Conservation (phyloP, 2,797 vertebrate species). For the Simalia tracyae region DNA sequence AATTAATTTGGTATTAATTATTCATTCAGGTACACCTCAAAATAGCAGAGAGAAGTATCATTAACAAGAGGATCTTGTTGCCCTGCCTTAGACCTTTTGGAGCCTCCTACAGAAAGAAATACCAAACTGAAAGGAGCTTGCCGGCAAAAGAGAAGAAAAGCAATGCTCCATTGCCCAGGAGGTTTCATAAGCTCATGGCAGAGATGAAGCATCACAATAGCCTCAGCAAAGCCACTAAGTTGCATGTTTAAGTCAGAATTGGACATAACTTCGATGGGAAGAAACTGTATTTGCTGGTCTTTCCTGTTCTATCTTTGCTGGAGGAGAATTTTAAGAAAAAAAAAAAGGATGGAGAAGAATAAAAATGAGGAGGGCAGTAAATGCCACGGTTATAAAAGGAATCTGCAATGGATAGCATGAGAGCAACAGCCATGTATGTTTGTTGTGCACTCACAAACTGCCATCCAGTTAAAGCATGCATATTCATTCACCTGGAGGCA, state of each 20-base stretch:
- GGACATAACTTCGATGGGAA: background rate
- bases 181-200: background rate
- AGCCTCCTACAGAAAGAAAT: constrained; percentile 10
- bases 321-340: background rate
- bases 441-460: background rate
- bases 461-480: background rate
- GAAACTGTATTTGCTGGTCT: background rate
- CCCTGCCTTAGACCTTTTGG: constrained; percentile 16
- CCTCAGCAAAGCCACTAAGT: background rate
- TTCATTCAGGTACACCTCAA: constrained; percentile 56
- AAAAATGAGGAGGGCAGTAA: background rate
- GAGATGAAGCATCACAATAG: background rate
- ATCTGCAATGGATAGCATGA: background rate
- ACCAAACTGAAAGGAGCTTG: background rate
- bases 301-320: background rate
- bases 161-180: background rate
- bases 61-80: constrained; percentile 16
- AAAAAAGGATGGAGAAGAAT: background rate
- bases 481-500: background rate
- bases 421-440: background rate
- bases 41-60: constrained; percentile 54
- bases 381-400: background rate
- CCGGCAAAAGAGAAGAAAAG: background rate
- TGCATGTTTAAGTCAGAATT: background rate
- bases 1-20: constrained; percentile 59